Evolutionary conservation across 2,888 invertebrate genomes (phyloP), one percentile per base, ranked within the genome.

Genomic region (Melieria omissa): DNA sequence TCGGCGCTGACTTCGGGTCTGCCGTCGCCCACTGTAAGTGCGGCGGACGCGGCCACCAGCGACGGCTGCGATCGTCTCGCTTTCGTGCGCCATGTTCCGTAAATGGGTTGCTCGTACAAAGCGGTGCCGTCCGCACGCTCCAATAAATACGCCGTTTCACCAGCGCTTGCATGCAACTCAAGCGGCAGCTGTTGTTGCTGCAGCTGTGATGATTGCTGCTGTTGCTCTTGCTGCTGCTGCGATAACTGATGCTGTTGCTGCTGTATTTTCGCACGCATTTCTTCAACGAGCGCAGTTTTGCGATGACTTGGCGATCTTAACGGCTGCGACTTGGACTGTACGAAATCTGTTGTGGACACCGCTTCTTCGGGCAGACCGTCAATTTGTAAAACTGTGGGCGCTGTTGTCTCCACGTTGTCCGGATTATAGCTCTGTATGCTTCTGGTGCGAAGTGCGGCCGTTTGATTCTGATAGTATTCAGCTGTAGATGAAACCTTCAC

Each of bases 11-110:
- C 69, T 45, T 68, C 73, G 67, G 70, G 16, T 54, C 74, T 74
- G 54, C 67, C 70, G 41, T 71, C 61, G 54, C 65, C 70, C n/a
- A 70, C 47, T 7, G n/a, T 61, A 44, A 55, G 49, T 64, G 55
- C 64, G n/a, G 42, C 44, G 9, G 29, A 29, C 62, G 65, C 72
- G 44, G 74, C 73, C n/a, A 65, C 54, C 46, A 68, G 44, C 63
- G 54, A 10, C 14, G 55, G 60, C 68, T 80, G 80, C 72, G 84
- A 81, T 81, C 84, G 84, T 83, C 81, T 84, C 84, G 85, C 85
- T 84, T 84, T 84, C 84, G 83, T 81, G 82, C 81, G 83, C 84
- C 84, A 84, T 77, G 84, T 83, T 78, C 83, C 84, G 77, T 84
- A 84, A 79, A 84, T 84, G 74, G 85, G 80, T 70, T 80, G 80